These are phyloP conservation scores for Amblyopsis hoosieri DNA, from an alignment of 2,797 vertebrate genomes.

Conservation along the genomic window DNA sequence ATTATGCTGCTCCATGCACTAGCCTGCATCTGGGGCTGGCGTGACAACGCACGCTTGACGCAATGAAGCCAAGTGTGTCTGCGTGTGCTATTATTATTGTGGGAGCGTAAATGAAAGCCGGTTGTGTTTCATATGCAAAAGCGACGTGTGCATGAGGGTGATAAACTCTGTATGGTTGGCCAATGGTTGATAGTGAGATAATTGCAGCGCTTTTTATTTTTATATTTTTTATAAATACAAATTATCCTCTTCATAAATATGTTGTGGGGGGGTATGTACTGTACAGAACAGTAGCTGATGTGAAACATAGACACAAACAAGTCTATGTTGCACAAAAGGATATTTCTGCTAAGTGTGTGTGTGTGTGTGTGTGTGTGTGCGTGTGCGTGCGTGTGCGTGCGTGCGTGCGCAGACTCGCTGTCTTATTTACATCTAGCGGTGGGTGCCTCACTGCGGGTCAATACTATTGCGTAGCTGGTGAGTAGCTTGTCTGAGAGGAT, in stretches of 20 bases:
- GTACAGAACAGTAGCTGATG: not conserved
- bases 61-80: no score
- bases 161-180: not conserved
- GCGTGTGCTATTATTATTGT: no score
- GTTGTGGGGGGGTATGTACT: not conserved
- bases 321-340: not conserved
- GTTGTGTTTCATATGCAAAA: conserved; percentile 5
- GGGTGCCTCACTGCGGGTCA: conserved; percentile 48
- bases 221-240: not conserved
- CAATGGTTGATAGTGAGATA: conserved; percentile 9
- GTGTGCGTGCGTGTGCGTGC: conserved; percentile 13
- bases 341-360: not conserved
- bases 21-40: no score
- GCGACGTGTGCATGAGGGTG: not conserved
- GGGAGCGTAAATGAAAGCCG: not conserved
- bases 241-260: conserved; percentile 2
- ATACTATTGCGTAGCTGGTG: conserved; percentile 69
- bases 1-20: no score
- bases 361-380: conserved; percentile 13
- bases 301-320: conserved; percentile 3
- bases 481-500: conserved; percentile 55
- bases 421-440: conserved; percentile 51
- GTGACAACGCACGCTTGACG: not conserved
- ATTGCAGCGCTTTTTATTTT: not conserved
- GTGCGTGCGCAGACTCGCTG: conserved; percentile 1